Conservation (phyloP, 2,113 vertebrate species). For the Megaceryle maxima region DNA sequence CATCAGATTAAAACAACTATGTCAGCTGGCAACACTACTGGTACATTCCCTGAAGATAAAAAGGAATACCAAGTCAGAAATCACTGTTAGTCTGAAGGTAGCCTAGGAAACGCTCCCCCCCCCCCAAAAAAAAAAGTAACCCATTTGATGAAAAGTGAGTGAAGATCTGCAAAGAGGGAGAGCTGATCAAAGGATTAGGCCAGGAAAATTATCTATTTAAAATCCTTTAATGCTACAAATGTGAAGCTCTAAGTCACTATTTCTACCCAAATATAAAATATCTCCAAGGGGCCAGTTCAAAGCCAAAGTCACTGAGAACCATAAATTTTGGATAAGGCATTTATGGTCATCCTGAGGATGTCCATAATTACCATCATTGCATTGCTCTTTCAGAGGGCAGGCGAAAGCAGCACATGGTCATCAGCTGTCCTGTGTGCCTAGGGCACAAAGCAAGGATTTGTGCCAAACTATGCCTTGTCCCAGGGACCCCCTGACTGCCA, state of each 20-base stretch:
- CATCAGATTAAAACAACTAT: not conserved
- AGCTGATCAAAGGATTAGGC: conserved; percentile 6
- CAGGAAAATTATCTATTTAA: conserved; percentile 20
- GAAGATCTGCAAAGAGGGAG: not conserved
- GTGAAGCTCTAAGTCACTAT: not conserved
- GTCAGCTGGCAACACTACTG: not conserved
- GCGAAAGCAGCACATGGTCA: not conserved
- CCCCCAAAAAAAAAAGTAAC: not conserved
- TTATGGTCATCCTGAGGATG: not conserved
- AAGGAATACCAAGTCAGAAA: not conserved
- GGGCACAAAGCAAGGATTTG: not conserved
- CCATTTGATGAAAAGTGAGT: not conserved
- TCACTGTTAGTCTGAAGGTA: not conserved
- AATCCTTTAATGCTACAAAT: not conserved
- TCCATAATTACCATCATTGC: not conserved
- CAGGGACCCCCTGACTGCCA: not conserved
- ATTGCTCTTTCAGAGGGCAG: not conserved
- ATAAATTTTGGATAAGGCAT: not conserved
- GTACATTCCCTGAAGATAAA: not conserved
- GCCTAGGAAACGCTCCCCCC: not conserved
- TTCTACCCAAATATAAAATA: not conserved
- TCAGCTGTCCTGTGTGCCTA: fast-evolving
- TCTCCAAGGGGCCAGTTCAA: not conserved
- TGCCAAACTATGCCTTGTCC: not conserved
- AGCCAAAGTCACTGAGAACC: not conserved